These are phyloP conservation scores for Clarias magur DNA, from an alignment of 2,113 vertebrate genomes.

Conservation along the genomic window DNA sequence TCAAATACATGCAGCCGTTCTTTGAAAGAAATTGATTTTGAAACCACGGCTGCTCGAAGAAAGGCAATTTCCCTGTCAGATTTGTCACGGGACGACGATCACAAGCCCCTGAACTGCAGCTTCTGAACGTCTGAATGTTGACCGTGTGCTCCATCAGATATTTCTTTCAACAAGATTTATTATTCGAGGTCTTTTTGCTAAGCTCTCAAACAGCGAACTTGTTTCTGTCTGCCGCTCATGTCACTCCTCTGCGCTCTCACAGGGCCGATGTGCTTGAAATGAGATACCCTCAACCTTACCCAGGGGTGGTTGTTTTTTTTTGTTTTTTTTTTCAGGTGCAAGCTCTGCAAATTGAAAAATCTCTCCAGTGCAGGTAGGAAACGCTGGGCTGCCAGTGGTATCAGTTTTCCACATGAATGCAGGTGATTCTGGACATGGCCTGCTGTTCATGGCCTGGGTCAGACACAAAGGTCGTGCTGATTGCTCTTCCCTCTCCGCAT, in stretches of 20 bases:
- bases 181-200: not conserved
- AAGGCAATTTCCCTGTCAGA: not conserved
- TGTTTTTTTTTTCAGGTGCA: not conserved
- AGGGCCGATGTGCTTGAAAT: conserved; percentile 11
- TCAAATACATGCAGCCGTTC: not conserved
- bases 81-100: not conserved
- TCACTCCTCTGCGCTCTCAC: not conserved
- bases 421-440: not conserved
- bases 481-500: conserved; percentile 3
- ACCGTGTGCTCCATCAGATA: not conserved
- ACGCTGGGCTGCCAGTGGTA: not conserved
- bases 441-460: not conserved
- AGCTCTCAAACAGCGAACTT: not conserved
- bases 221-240: not conserved
- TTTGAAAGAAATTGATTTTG: not conserved
- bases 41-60: not conserved
- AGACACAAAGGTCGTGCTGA: conserved; percentile 16
- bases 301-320: not conserved
- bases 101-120: not conserved
- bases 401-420: not conserved
- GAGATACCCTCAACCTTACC: not conserved
- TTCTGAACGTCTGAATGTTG: not conserved
- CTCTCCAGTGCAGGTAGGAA: not conserved
- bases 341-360: not conserved
- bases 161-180: not conserved